Conservation (phyloP, 1,140 invertebrate species). For the Adelges cooleyi region DNA sequence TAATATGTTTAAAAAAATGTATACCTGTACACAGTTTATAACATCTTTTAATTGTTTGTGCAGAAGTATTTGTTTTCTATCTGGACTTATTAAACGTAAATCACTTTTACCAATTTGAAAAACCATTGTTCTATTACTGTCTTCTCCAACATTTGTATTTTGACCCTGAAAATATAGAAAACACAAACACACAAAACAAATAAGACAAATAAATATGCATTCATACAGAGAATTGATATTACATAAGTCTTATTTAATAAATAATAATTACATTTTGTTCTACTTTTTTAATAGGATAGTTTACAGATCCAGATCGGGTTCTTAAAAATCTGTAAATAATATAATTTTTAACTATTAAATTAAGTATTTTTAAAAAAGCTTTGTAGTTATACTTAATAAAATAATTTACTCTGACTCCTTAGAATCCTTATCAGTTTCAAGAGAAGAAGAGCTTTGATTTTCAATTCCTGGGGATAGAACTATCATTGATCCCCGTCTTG, state of each 20-base stretch:
- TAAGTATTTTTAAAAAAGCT: neutral
- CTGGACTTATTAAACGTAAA: constrained; percentile 78
- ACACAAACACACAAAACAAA: too few relatives aligned
- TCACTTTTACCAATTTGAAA: constrained; percentile 74
- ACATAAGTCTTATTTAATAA: too few relatives aligned
- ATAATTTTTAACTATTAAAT: neutral
- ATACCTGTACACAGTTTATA: constrained; percentile 70
- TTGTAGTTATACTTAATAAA: neutral
- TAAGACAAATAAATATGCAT: too few relatives aligned
- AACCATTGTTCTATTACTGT: constrained; percentile 85
- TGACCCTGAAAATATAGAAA: neutral
- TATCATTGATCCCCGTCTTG: constrained; percentile 20
- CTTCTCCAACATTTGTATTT: constrained; percentile 37
- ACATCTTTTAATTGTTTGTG: constrained; percentile 79
- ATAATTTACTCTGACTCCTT: constrained; percentile 16
- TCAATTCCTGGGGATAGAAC: constrained; percentile 17
- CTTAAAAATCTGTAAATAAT: neutral
- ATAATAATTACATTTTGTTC: neutral
- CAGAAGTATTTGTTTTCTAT: constrained; percentile 76
- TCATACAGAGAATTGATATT: too few relatives aligned
- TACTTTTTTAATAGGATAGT: neutral
- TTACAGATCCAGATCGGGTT: neutral
- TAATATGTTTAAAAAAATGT: neutral
- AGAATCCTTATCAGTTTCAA: neutral
- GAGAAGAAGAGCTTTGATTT: neutral